These are phyloP conservation scores for Pseudomyrmex pallidus DNA, from an alignment of 1,140 invertebrate genomes.

Conservation along the genomic window DNA sequence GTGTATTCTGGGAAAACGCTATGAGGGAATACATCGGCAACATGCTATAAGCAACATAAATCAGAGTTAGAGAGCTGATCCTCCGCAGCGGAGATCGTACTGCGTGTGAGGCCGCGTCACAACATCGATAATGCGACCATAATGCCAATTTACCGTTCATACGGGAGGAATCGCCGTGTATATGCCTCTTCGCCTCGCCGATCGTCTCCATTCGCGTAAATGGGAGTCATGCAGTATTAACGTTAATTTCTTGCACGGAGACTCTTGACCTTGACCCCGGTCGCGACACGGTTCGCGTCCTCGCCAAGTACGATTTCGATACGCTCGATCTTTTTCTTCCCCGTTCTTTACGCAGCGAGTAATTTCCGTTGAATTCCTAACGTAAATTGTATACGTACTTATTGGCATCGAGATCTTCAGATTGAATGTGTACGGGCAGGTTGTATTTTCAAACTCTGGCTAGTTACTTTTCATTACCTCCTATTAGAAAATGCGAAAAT, in stretches of 20 bases:
- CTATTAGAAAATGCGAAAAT: neutral
- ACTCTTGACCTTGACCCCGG: constrained; percentile 68
- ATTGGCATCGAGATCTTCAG: neutral
- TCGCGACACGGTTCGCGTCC: constrained; percentile 52
- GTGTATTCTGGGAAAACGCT: constrained; percentile 55
- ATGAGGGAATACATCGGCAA: constrained; percentile 48
- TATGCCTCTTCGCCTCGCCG: constrained; percentile 18
- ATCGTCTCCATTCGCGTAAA: constrained; percentile 51
- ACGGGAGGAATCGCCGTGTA: constrained; percentile 56
- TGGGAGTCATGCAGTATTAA: constrained; percentile 56
- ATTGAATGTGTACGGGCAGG: neutral
- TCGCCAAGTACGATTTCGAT: constrained; percentile 13
- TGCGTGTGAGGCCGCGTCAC: constrained; percentile 80
- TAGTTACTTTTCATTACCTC: neutral
- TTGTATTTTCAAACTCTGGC: constrained; percentile 1
- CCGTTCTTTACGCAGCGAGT: constrained; percentile 12
- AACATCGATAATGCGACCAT: constrained; percentile 82
- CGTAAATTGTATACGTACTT: constrained; percentile 27
- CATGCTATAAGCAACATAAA: constrained; percentile 74
- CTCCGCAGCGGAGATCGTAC: constrained; percentile 67
- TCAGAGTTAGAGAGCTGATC: constrained; percentile 80
- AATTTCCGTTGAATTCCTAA: constrained; percentile 9
- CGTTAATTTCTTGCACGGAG: constrained; percentile 40
- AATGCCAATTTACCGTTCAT: constrained; percentile 84
- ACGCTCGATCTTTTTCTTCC: constrained; percentile 4